A percentile compares a stretch with the other conserved stretches of the same genome.
These are phyloP conservation scores for Eupithecia subumbrata DNA, from an alignment of 2,888 invertebrate species.

Conservation along the genomic window DNA sequence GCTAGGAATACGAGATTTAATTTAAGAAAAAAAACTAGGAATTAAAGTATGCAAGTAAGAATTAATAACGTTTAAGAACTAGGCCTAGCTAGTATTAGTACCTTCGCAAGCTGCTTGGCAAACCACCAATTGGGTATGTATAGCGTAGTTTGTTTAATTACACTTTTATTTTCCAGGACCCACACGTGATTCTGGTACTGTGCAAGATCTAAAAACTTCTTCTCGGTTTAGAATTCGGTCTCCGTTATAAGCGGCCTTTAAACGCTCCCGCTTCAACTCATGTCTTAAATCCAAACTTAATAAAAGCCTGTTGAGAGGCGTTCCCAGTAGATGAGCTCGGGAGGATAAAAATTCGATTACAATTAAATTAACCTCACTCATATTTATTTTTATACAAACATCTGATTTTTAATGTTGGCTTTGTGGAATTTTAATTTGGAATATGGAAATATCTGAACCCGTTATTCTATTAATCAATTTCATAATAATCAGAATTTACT, in stretches of 20 bases:
- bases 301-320: slow-evolving; percentile 70
- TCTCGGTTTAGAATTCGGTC: background rate
- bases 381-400: slow-evolving; percentile 77
- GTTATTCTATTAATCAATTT: slow-evolving; percentile 5
- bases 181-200: background rate
- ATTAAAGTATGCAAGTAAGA: too few species aligned
- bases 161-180: background rate
- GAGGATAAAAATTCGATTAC: slow-evolving; percentile 82
- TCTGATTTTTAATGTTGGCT: slow-evolving; percentile 51
- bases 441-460: slow-evolving; percentile 4
- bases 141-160: too few species aligned
- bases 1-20: too few species aligned
- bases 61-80: too few species aligned
- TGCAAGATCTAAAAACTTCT: too few species aligned
- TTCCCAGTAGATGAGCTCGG: slow-evolving; percentile 71
- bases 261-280: slow-evolving; percentile 47
- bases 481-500: background rate
- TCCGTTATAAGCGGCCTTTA: background rate
- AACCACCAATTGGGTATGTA: too few species aligned
- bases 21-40: too few species aligned
- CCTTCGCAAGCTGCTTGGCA: too few species aligned
- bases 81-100: too few species aligned
- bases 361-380: slow-evolving; percentile 78
- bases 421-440: slow-evolving; percentile 68
- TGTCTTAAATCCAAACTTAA: slow-evolving; percentile 49